Evolutionary conservation across 2,797 vertebrate genomes (phyloP), one percentile per base, ranked within the genome.

Genomic region (Zenarchopterus dispar): DNA sequence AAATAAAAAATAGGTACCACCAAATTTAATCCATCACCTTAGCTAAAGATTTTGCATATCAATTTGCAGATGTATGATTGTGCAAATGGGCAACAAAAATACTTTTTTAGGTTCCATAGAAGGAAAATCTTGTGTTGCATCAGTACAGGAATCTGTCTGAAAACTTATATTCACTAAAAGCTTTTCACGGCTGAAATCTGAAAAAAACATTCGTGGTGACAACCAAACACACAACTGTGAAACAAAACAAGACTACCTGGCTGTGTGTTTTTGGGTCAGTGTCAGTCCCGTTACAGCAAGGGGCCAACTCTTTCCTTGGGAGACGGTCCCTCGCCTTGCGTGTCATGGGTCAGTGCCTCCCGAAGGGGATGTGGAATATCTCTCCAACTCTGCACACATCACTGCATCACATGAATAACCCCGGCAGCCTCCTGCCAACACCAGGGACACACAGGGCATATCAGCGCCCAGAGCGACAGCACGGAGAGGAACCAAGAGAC

Each of bases 311-410:
- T 49, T 59, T 67, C 67, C 52, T 77, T 75, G 59, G 76, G 63
- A 74, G 75, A 67, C 13, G 13, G 56, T 57, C 76, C 55, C 64
- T 55, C 45, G 75, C 75, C 81, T 80, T 67, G 67, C 56, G 26
- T 58, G 78, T 66, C 75, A 50, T 80, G 86, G 80, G 87, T 87
- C 84, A 81, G 9, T 1, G 70, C 53, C 49, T 81, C 79, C 77
- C 75, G 69, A 81, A 80, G 77, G 73, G 62, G 64, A 75, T 22
- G 42, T 51, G 71, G 59, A 73, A 71, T 60, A 71, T 79, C 66
- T 84, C 78, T 72, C 66, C 50, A 23, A 73, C 42, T 50, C 56
- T 80, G 70, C 78, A 87, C 82, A 84, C 82, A 85, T 85, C 84
- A 67, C 57, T 84, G 81, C 78, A 6, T 77, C 75, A 75, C 76